These are phyloP conservation scores for Hipparchia semele DNA, from an alignment of 2,888 invertebrate species.

Conservation along the genomic window DNA sequence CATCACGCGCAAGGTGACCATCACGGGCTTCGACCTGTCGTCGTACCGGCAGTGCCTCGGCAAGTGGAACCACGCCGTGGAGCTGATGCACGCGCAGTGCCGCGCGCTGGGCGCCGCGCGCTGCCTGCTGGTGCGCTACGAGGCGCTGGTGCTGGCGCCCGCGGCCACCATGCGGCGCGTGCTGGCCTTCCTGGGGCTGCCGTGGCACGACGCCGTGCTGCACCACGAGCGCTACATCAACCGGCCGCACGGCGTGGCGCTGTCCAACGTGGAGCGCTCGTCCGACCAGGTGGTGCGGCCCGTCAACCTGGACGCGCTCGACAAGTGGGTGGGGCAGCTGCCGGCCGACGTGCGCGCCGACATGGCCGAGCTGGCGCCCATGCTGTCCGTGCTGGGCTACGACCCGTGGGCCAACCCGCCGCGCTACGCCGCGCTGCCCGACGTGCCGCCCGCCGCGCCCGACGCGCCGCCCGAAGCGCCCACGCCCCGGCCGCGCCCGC, in stretches of 20 bases:
- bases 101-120: constrained; percentile 88
- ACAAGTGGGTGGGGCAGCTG: constrained; percentile 95
- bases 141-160: constrained; percentile 98
- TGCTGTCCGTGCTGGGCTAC: constrained; percentile 96
- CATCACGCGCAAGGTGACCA: constrained; percentile 93
- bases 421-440: constrained; percentile 90
- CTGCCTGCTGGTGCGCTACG: constrained; percentile 97
- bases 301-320: constrained; percentile 97
- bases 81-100: constrained; percentile 97
- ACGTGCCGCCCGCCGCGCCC: constrained; percentile 40
- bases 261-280: constrained; percentile 98
- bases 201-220: constrained; percentile 97
- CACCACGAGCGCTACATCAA: constrained; percentile 99
- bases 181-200: constrained; percentile 93
- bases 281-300: constrained; percentile 99
- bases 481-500: constrained; percentile 83
- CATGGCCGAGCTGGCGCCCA: constrained; percentile 97
- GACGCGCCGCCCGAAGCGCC: constrained; percentile 18
- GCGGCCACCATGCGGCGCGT: constrained; percentile 94
- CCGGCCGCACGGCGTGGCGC: constrained; percentile 95
- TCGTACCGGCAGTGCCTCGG: constrained; percentile 97
- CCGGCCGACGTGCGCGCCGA: constrained; percentile 96
- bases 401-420: constrained; percentile 99
- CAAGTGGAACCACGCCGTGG: constrained; percentile 98
- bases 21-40: constrained; percentile 96